Conservation (phyloP, 1,140 invertebrate genomes). For the Pristionchus pacificus region DNA sequence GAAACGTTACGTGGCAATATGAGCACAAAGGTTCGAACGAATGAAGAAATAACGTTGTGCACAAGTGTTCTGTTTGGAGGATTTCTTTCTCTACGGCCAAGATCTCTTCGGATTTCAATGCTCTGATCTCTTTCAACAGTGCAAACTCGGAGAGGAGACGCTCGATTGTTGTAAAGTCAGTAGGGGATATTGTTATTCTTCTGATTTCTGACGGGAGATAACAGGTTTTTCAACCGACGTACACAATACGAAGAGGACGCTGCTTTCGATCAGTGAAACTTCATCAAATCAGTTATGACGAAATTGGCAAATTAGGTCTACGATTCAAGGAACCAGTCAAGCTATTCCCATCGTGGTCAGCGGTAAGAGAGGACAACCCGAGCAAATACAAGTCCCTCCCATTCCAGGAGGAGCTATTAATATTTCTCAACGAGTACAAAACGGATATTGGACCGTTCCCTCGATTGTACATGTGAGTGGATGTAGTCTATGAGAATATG, state of each 20-base stretch:
- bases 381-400: background rate
- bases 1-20: background rate
- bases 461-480: background rate
- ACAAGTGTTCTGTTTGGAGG: background rate
- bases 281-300: background rate
- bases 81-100: background rate
- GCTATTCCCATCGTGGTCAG: background rate
- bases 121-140: background rate
- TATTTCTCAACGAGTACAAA: background rate
- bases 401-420: background rate
- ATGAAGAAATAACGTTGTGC: background rate
- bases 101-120: background rate
- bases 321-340: background rate
- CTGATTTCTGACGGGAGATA: background rate
- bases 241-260: background rate
- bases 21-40: background rate
- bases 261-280: background rate
- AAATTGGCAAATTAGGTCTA: background rate
- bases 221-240: background rate
- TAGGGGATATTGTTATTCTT: background rate
- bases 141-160: background rate
- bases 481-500: too few relatives aligned
- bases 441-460: background rate
- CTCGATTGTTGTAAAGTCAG: background rate
- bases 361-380: background rate